Percentiles rank a stretch among this genome's conserved stretches.
phyloP scores from a whole-genome alignment of 2,888 invertebrate species.

The Dicyrtomina minuta region DNA sequence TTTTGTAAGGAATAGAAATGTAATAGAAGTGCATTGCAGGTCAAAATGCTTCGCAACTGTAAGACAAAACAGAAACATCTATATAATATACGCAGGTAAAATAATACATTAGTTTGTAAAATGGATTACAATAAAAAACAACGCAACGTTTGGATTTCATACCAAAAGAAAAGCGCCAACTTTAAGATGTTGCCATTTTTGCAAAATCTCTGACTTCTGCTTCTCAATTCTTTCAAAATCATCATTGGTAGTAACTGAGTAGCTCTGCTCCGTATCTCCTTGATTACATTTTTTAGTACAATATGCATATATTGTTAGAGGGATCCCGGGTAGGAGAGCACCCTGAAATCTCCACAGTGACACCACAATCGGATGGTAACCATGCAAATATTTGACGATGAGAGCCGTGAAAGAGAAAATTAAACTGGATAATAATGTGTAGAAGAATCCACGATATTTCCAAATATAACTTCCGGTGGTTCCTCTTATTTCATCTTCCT shows the following conservation, averaged over 20 bases:
- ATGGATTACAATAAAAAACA: neutral
- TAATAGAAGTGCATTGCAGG: conserved; percentile 45
- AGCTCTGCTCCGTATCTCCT: no score
- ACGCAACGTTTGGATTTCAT: neutral
- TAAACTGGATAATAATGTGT: conserved; percentile 44
- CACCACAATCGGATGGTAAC: conserved; percentile 44
- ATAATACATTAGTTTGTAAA: neutral
- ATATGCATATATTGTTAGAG: conserved; percentile 32
- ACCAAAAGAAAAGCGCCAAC: neutral
- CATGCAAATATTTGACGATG: conserved; percentile 44
- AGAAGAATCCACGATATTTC: conserved; percentile 39
- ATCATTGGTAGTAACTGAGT: no score
- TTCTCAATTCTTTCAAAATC: no score
- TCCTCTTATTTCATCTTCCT: neutral
- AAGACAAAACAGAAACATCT: no score
- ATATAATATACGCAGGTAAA: neutral
- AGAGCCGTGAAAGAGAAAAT: conserved; percentile 42
- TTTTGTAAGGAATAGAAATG: conserved; percentile 50
- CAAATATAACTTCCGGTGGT: neutral
- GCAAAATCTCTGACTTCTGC: no score
- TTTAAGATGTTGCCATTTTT: no score
- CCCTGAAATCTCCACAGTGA: conserved; percentile 49
- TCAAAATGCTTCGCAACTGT: conserved; percentile 44
- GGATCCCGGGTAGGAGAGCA: conserved; percentile 43
- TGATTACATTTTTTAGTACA: conserved; percentile 29